Percentiles rank a stretch among this genome's conserved stretches.
Evolutionary conservation across 2,888 invertebrate species (phyloP).

Genomic region (Watsonalla cultraria): DNA sequence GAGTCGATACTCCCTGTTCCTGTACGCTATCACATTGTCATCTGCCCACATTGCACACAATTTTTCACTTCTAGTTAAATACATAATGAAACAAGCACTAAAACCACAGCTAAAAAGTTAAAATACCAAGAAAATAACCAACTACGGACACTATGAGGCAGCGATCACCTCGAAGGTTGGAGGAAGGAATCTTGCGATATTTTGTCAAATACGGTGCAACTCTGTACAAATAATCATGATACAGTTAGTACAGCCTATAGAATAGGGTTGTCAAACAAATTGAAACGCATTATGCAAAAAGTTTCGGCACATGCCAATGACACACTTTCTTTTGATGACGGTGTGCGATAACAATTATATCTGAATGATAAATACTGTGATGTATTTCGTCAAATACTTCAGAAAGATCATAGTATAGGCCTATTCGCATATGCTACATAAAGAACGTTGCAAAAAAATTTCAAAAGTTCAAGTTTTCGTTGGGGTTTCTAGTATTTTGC

Average conservation of each 20-base stretch:
- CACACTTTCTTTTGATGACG: too few relatives aligned
- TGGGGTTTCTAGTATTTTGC: too few relatives aligned
- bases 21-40: slow-evolving; percentile 19
- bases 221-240: slow-evolving; percentile 24
- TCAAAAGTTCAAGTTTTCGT: too few relatives aligned
- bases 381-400: too few relatives aligned
- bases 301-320: background rate
- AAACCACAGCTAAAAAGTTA: slow-evolving; percentile 6
- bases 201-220: slow-evolving; percentile 22
- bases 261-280: slow-evolving; percentile 1
- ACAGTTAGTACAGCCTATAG: slow-evolving; percentile 2
- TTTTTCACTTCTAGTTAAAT: slow-evolving; percentile 12
- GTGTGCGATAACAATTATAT: too few relatives aligned
- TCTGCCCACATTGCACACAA: slow-evolving; percentile 40
- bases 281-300: background rate
- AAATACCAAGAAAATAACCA: slow-evolving; percentile 22
- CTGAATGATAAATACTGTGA: too few relatives aligned
- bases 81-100: slow-evolving; percentile 14
- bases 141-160: slow-evolving; percentile 11
- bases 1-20: slow-evolving; percentile 12
- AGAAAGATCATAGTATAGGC: too few relatives aligned
- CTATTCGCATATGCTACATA: too few relatives aligned
- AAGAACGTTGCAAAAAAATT: too few relatives aligned
- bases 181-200: slow-evolving; percentile 27
- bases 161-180: slow-evolving; percentile 16